Percentiles rank a stretch among this genome's conserved stretches.
Conservation (phyloP, 2,888 invertebrate species). For the Druceiella hillmani region DNA sequence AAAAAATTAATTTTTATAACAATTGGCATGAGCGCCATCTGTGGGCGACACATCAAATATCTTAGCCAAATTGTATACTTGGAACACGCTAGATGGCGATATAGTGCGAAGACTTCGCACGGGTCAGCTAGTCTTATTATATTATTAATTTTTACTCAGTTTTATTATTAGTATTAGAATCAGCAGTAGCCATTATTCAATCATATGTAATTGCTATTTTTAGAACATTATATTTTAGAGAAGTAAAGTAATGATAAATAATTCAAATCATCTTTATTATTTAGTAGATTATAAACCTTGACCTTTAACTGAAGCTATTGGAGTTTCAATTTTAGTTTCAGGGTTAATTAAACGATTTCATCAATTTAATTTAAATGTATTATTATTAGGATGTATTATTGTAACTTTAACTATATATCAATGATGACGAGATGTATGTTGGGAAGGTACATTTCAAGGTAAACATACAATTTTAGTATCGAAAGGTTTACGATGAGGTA, state of each 20-base stretch:
- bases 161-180: conserved; percentile 51
- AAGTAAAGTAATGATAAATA: conserved; percentile 56
- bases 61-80: no score
- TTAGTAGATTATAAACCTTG: conserved; percentile 62
- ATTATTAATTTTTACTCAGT: conserved; percentile 42
- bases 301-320: conserved; percentile 56
- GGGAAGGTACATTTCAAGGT: conserved; percentile 63
- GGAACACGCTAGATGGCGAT: no score
- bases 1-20: no score
- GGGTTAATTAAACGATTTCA: conserved; percentile 60
- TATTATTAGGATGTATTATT: conserved; percentile 46
- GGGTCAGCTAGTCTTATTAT: no score
- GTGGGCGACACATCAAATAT: no score
- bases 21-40: no score
- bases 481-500: conserved; percentile 59
- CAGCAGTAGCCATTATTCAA: conserved; percentile 60
- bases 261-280: conserved; percentile 58
- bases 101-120: no score
- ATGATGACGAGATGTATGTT: conserved; percentile 66
- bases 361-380: conserved; percentile 45
- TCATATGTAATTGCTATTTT: conserved; percentile 61
- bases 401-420: conserved; percentile 51
- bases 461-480: conserved; percentile 54
- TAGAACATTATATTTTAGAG: conserved; percentile 61
- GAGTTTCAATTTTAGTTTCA: conserved; percentile 50